Evolutionary conservation across 2,888 invertebrate genomes (phyloP).

Genomic region (Chalcosyrphus nemorum): DNA sequence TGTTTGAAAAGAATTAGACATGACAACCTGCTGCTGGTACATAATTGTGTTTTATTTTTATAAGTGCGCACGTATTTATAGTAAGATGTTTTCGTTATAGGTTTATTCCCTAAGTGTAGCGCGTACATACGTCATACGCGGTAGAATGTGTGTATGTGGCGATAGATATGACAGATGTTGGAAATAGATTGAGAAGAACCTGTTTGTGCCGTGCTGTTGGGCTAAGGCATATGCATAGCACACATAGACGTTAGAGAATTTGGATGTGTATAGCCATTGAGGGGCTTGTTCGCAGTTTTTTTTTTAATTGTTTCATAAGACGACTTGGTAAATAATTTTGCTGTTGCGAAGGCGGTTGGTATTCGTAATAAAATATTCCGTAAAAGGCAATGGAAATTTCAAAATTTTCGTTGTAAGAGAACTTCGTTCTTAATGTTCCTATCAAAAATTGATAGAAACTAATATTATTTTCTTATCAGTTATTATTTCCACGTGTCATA

Average conservation of each 20-base stretch:
- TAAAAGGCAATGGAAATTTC: not conserved
- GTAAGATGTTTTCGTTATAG: not conserved
- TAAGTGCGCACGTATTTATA: not conserved
- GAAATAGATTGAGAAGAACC: slow-evolving; percentile 14
- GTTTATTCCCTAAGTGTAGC: not conserved
- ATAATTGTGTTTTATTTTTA: not conserved
- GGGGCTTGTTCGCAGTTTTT: slow-evolving; percentile 20
- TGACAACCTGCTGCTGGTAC: not conserved
- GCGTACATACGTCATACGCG: not conserved
- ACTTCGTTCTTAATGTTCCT: no score
- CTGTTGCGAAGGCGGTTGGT: not conserved
- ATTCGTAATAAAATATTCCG: not conserved
- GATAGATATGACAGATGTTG: not conserved
- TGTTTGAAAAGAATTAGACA: not conserved
- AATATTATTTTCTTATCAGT: no score
- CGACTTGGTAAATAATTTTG: not conserved
- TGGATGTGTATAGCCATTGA: not conserved
- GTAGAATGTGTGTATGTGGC: not conserved
- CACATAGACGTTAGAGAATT: not conserved
- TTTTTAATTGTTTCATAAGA: not conserved
- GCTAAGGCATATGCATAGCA: not conserved
- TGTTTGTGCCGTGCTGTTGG: slow-evolving; percentile 16
- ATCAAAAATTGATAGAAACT: no score
- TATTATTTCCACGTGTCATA: no score
- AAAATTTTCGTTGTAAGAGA: no score